These are phyloP conservation scores for Sternarchorhynchus goeldii DNA, from an alignment of 2,797 vertebrate genomes.

Conservation along the genomic window DNA sequence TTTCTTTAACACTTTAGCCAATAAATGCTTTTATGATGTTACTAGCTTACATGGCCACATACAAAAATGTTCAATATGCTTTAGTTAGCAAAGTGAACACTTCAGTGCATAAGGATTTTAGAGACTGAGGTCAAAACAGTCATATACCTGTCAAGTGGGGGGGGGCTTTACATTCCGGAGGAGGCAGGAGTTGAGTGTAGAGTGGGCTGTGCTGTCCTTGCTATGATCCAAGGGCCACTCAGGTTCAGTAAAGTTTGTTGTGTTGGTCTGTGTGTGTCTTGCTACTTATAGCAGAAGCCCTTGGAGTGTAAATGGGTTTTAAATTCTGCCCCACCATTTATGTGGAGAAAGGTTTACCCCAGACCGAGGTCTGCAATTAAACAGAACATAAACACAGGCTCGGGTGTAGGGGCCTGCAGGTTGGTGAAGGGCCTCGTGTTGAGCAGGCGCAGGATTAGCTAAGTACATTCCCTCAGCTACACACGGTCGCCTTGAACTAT, in stretches of 20 bases:
- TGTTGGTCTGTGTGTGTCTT: background rate
- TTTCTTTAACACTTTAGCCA: too few relatives aligned
- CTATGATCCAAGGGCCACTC: slow-evolving; percentile 72
- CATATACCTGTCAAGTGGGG: slow-evolving; percentile 65
- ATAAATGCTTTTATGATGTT: too few relatives aligned
- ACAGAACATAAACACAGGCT: slow-evolving; percentile 72
- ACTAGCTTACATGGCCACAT: too few relatives aligned
- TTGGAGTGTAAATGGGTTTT: slow-evolving; percentile 70
- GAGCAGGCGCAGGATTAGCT: slow-evolving; percentile 41
- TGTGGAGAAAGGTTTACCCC: slow-evolving; percentile 66
- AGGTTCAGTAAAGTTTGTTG: slow-evolving; percentile 21
- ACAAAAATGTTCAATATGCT: too few relatives aligned
- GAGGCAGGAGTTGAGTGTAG: slow-evolving; percentile 67
- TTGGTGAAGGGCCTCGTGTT: slow-evolving; percentile 33
- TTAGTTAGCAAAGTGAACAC: too few relatives aligned
- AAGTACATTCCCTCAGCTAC: slow-evolving; percentile 39
- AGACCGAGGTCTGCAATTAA: slow-evolving; percentile 76
- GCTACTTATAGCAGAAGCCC: slow-evolving; percentile 15
- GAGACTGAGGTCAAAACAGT: slow-evolving; percentile 69
- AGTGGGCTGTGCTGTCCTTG: slow-evolving; percentile 63
- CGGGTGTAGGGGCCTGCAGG: slow-evolving; percentile 20
- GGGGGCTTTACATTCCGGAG: slow-evolving; percentile 68
- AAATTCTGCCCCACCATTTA: slow-evolving; percentile 67
- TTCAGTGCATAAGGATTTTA: slow-evolving; percentile 49
- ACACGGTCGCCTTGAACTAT: slow-evolving; percentile 32